A percentile compares a stretch with the other conserved stretches of the same genome.
Conservation (phyloP, 2,888 invertebrate species). For the Brenthis hecate region DNA sequence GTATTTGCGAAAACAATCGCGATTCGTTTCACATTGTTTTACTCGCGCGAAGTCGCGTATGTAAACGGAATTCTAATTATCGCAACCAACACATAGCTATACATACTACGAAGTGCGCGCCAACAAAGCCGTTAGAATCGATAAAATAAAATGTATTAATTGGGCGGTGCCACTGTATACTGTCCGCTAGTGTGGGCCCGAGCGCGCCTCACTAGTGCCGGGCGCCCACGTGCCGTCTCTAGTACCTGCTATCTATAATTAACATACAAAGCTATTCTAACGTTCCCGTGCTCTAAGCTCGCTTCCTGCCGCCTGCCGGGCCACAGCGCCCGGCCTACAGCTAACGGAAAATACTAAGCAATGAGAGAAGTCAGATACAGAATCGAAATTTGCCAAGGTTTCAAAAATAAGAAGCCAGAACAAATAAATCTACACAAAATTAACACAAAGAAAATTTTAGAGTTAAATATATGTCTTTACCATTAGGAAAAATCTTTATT, state of each 20-base stretch:
- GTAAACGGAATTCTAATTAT: conserved; percentile 24
- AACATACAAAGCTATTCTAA: conserved; percentile 49
- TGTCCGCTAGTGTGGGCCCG: not conserved
- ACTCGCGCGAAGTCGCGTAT: conserved; percentile 13
- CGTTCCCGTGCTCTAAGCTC: conserved; percentile 43
- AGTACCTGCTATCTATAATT: conserved; percentile 43
- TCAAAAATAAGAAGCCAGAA: conserved; percentile 19
- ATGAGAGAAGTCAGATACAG: conserved; percentile 39
- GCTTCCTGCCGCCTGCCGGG: conserved; percentile 1
- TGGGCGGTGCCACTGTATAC: conserved; percentile 3
- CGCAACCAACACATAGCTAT: conserved; percentile 8
- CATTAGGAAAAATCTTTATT: not conserved
- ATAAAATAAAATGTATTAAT: conserved; percentile 13
- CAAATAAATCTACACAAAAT: conserved; percentile 15
- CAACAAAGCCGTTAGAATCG: conserved; percentile 3
- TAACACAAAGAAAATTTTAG: not conserved
- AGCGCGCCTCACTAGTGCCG: not conserved
- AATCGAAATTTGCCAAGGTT: conserved; percentile 13
- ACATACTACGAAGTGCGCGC: not conserved
- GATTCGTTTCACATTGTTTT: conserved; percentile 16
- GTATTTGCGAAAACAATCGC: conserved; percentile 15
- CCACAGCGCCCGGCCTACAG: conserved; percentile 17
- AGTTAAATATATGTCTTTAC: not conserved
- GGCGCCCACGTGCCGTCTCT: conserved; percentile 13
- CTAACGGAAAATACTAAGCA: conserved; percentile 31